phyloP scores from a whole-genome alignment of 2,888 invertebrate genomes.

The Nomada fucata region DNA sequence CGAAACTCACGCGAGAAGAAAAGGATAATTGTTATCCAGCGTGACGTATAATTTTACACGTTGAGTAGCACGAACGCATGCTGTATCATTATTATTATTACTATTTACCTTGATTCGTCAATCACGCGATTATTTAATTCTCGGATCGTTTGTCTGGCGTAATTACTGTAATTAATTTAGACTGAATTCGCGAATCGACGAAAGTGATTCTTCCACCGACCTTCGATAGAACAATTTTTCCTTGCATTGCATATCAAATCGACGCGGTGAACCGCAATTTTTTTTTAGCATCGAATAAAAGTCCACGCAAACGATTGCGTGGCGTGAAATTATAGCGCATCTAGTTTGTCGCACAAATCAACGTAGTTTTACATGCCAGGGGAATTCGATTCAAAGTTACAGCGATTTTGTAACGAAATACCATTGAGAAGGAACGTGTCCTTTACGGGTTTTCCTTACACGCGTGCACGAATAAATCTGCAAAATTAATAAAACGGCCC shows the following conservation, averaged over 20 bases:
- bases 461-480: neutral
- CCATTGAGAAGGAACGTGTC: conserved; percentile 11
- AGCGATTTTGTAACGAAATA: conserved; percentile 25
- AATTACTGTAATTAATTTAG: conserved; percentile 26
- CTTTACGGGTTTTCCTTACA: conserved; percentile 2
- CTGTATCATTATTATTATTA: no score
- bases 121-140: conserved; percentile 31
- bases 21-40: conserved; percentile 17
- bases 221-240: no score
- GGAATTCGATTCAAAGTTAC: neutral
- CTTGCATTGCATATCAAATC: no score
- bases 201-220: conserved; percentile 12
- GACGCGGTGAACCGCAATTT: no score
- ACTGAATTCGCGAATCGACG: conserved; percentile 2
- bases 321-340: conserved; percentile 12
- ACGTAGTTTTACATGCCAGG: conserved; percentile 35
- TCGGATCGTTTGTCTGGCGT: conserved; percentile 14
- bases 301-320: neutral
- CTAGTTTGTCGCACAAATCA: conserved; percentile 25
- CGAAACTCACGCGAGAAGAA: neutral
- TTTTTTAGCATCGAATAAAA: neutral
- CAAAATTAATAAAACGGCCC: neutral
- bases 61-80: conserved; percentile 10
- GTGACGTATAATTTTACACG: conserved; percentile 19
- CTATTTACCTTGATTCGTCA: conserved; percentile 5